A percentile compares a stretch with the other conserved stretches of the same genome.
phyloP scores from a whole-genome alignment of 2,797 vertebrate genomes.

The Helostoma temminkii region DNA sequence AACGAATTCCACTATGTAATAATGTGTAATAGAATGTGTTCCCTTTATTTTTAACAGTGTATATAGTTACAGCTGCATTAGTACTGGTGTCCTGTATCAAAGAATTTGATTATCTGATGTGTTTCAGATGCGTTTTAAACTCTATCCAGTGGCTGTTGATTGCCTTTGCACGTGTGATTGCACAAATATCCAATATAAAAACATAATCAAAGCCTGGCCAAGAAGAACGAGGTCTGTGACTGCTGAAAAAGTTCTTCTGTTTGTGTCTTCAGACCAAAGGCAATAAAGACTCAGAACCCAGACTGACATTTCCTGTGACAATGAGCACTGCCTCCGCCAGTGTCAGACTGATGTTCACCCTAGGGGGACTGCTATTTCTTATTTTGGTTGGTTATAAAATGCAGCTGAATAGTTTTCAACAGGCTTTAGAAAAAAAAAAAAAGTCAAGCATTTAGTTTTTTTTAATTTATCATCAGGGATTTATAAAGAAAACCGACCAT shows the following conservation, averaged over 20 bases:
- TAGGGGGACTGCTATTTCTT: background rate
- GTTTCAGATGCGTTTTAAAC: too few relatives aligned
- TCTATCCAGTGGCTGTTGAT: background rate
- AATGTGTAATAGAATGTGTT: too few relatives aligned
- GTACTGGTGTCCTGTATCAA: too few relatives aligned
- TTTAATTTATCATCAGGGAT: too few relatives aligned
- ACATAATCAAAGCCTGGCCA: background rate
- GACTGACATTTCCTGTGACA: background rate
- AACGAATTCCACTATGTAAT: too few relatives aligned
- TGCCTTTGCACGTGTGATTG: background rate
- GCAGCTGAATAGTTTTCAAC: background rate
- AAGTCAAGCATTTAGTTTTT: too few relatives aligned
- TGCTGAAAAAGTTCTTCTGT: background rate
- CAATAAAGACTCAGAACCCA: background rate
- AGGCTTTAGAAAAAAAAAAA: background rate
- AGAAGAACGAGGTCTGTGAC: background rate
- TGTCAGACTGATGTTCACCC: background rate
- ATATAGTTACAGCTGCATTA: too few relatives aligned
- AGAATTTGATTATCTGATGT: too few relatives aligned
- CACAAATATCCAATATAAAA: too few relatives aligned
- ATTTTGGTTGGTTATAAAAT: background rate
- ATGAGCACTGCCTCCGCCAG: background rate
- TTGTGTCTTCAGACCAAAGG: background rate
- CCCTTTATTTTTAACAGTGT: too few relatives aligned
- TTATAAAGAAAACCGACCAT: too few relatives aligned